Evolutionary conservation across 37 sponge, comb jelly and placozoan species (phyloP), one percentile per base, ranked within the genome.

Genomic region (Crambe crambe): DNA sequence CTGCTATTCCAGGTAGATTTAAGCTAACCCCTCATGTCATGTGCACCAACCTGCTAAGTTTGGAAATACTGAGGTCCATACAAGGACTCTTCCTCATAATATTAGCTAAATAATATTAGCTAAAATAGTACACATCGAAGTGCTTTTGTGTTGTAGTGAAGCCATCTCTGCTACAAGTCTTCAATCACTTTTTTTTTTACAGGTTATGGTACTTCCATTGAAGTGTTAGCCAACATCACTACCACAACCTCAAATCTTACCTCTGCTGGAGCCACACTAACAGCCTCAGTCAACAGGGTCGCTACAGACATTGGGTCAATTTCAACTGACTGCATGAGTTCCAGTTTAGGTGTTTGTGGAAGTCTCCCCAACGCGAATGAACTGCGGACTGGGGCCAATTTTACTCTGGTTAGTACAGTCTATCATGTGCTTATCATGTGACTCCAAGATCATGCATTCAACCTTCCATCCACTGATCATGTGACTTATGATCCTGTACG

Each of bases 351-450:
- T 10, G 23, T 17, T 26, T 76, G 78, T 43, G 51, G 1, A 0
- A 29, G 65, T 30, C 40, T 67, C 5, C 68, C 79, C 0, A 29
- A 58, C 35, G 0, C 56, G 12, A n/a, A 18, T 15, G 27, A 9
- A 34, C 68, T 56, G 30, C n/a, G 8, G 2, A 20, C 79, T 54
- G 79, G 69, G 1, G 69, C 79, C 5, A 51, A 79, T 37, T 79
- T 68, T 51, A 68, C n/a, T 37, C 20, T 42, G 38, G 79, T 79
- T 18, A 27, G 47, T 42, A 30, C 1, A n/a, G n/a, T n/a, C n/a
- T n/a, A n/a, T n/a, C n/a, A n/a, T n/a, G n/a, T n/a, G n/a, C n/a
- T n/a, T n/a, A n/a, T n/a, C n/a, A n/a, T n/a, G n/a, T n/a, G n/a
- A n/a, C n/a, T n/a, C n/a, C n/a, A n/a, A n/a, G n/a, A n/a, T n/a